Conservation (phyloP, 2,888 invertebrate genomes). For the Julus scandinavius region DNA sequence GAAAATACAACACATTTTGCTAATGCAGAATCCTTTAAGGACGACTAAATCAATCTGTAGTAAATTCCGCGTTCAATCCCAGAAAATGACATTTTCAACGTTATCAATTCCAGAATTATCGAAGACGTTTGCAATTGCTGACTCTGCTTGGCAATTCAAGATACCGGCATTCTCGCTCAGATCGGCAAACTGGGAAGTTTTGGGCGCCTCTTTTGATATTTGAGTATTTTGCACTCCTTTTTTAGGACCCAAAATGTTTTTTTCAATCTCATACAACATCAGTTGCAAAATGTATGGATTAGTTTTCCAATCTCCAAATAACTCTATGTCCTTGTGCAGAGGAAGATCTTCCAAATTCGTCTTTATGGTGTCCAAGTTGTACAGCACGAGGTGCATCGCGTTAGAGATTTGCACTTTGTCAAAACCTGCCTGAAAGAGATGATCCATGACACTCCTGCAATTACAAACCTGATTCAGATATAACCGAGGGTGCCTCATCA, state of each 20-base stretch:
- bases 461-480: not conserved
- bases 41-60: too few species aligned
- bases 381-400: not conserved
- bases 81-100: not conserved
- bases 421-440: not conserved
- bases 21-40: too few species aligned
- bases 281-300: constrained; percentile 21
- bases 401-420: not conserved
- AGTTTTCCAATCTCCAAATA: not conserved
- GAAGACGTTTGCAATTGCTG: not conserved
- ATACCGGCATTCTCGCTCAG: not conserved
- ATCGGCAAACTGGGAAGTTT: not conserved
- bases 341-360: not conserved
- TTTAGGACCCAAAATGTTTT: not conserved
- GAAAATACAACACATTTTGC: too few species aligned
- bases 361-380: constrained; percentile 19
- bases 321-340: not conserved
- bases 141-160: not conserved
- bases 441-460: not conserved
- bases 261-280: constrained; percentile 35
- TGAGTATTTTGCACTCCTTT: not conserved
- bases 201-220: not conserved
- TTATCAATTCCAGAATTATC: not conserved
- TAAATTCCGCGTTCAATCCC: not conserved
- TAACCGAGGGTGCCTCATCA: not conserved